Percentiles rank a stretch among this genome's conserved stretches.
phyloP scores from a whole-genome alignment of 64 coral and sea anemone species.

The Orbicella faveolata region DNA sequence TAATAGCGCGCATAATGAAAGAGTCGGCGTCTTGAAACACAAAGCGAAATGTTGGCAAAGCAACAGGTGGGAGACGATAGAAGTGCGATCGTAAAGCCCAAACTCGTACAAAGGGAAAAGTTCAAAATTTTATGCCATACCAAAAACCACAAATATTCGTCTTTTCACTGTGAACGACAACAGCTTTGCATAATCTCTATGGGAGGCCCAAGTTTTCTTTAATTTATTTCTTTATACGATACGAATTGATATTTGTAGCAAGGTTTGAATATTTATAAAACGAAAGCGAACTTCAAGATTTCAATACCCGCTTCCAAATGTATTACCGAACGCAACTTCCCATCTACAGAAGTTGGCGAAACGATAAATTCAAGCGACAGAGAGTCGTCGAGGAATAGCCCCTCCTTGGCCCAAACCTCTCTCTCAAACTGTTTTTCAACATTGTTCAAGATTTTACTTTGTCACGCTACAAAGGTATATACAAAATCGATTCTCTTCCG shows the following conservation, averaged over 20 bases:
- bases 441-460: slow-evolving; percentile 33
- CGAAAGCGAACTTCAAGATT: slow-evolving; percentile 24
- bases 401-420: background rate
- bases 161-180: slow-evolving; percentile 12
- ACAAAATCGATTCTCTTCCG: slow-evolving; percentile 13
- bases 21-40: slow-evolving; percentile 31
- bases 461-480: slow-evolving; percentile 85
- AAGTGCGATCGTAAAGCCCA: background rate
- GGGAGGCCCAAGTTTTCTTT: slow-evolving; percentile 27
- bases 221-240: slow-evolving; percentile 20
- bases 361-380: slow-evolving; percentile 32
- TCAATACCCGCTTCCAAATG: background rate
- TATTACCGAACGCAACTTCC: background rate
- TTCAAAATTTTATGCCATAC: slow-evolving; percentile 23
- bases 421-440: slow-evolving; percentile 1
- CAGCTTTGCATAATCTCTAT: slow-evolving; percentile 13
- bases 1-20: background rate
- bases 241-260: slow-evolving; percentile 5
- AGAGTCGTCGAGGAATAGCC: background rate
- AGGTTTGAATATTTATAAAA: slow-evolving; percentile 20
- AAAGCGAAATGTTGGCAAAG: slow-evolving; percentile 27
- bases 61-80: slow-evolving; percentile 30
- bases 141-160: slow-evolving; percentile 42
- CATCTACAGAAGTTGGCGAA: background rate
- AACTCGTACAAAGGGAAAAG: slow-evolving; percentile 22